These are phyloP conservation scores for Conger conger DNA, from an alignment of 2,113 vertebrate species.

Conservation along the genomic window DNA sequence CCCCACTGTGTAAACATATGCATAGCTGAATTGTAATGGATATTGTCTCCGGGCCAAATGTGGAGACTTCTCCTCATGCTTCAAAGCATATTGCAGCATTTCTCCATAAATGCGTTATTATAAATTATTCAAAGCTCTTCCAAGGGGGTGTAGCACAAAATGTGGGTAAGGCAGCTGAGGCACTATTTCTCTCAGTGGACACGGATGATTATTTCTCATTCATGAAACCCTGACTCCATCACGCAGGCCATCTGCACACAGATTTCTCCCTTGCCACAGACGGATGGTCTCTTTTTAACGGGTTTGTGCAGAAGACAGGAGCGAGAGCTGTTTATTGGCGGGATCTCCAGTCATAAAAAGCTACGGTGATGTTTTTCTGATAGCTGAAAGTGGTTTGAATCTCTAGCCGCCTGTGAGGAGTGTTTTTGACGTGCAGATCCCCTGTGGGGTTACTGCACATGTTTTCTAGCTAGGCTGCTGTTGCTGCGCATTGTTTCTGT, in stretches of 20 bases:
- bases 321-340: not conserved
- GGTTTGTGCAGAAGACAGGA: not conserved
- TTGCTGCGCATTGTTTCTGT: not conserved
- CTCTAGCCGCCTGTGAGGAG: not conserved
- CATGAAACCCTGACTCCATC: not conserved
- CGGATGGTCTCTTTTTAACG: not conserved
- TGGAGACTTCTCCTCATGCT: not conserved
- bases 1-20: not conserved
- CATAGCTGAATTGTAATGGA: not conserved
- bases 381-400: not conserved
- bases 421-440: not conserved
- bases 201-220: not conserved
- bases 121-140: slow-evolving; percentile 3
- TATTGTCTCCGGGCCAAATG: not conserved
- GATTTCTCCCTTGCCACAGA: not conserved
- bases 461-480: not conserved
- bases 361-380: not conserved
- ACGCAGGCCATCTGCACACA: not conserved
- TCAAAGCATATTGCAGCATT: not conserved
- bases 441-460: not conserved
- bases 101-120: not conserved
- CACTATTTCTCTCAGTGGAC: not conserved
- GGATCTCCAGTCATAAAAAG: not conserved
- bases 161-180: not conserved
- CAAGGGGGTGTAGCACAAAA: not conserved